Percentiles rank a stretch among this genome's conserved stretches.
Conservation (phyloP, 2,113 vertebrate species). For the Gallinago media region DNA sequence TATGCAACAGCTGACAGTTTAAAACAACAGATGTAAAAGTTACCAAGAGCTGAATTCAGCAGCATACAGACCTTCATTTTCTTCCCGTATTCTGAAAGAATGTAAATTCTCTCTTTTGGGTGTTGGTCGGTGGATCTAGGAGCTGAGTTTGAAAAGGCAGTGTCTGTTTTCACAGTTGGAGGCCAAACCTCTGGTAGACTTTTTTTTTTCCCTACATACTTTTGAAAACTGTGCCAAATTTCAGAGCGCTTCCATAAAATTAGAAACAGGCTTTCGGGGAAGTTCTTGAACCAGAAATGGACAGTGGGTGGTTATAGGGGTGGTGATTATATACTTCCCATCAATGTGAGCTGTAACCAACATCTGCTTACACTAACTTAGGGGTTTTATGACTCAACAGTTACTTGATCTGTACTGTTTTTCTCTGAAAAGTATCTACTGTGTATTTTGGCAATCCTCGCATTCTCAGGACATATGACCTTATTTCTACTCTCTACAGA, state of each 20-base stretch:
- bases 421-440: constrained; percentile 41
- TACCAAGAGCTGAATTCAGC: neutral
- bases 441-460: constrained; percentile 32
- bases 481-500: neutral
- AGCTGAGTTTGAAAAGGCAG: constrained; percentile 74
- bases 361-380: constrained; percentile 75
- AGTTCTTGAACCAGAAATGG: constrained; percentile 73
- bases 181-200: constrained; percentile 68
- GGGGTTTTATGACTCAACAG: constrained; percentile 64
- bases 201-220: constrained; percentile 64
- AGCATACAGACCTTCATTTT: constrained; percentile 83
- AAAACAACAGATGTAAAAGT: neutral
- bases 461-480: neutral
- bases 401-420: constrained; percentile 52
- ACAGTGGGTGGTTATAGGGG: constrained; percentile 68
- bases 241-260: constrained; percentile 80
- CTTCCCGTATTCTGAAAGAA: constrained; percentile 67
- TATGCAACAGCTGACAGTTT: constrained; percentile 41
- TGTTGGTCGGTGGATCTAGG: constrained; percentile 70
- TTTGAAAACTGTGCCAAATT: constrained; percentile 77
- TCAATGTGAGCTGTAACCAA: constrained; percentile 65
- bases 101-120: constrained; percentile 66
- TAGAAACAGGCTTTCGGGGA: constrained; percentile 81
- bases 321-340: constrained; percentile 62
- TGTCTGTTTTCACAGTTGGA: constrained; percentile 73